These are phyloP conservation scores for Amblyopsis rosae DNA, from an alignment of 2,113 vertebrate species.

Conservation along the genomic window DNA sequence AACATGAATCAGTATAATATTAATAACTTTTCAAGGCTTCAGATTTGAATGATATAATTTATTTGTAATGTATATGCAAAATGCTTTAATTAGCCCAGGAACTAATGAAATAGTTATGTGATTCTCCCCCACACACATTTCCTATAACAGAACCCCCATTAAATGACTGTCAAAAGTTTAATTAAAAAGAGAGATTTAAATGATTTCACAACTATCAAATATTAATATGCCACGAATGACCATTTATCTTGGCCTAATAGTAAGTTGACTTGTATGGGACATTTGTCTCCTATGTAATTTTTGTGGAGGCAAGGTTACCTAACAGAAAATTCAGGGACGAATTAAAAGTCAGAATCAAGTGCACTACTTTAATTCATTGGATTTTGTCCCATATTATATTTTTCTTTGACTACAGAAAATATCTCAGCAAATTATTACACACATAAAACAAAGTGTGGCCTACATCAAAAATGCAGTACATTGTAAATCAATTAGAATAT, in stretches of 20 bases:
- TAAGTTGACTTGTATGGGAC: conserved; percentile 43
- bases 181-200: conserved; percentile 77
- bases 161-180: conserved; percentile 74
- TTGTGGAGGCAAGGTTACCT: conserved; percentile 17
- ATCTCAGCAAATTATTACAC: background rate
- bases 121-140: conserved; percentile 58
- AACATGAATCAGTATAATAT: no score
- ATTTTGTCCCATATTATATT: conserved; percentile 5
- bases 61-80: conserved; percentile 44
- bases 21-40: background rate
- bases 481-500: background rate
- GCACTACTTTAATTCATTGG: background rate
- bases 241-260: conserved; percentile 55
- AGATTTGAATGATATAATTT: conserved; percentile 31
- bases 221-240: conserved; percentile 65
- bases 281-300: conserved; percentile 36
- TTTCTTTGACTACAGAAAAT: background rate
- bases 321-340: conserved; percentile 18
- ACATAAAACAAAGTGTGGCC: background rate
- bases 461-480: background rate
- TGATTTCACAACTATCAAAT: conserved; percentile 73
- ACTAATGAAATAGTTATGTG: conserved; percentile 69
- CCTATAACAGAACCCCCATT: conserved; percentile 66
- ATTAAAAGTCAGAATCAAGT: conserved; percentile 16
- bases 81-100: conserved; percentile 56